Evolutionary conservation across 1,140 invertebrate species (phyloP), one percentile per base, ranked within the genome.

Genomic region (Psilanteris sp.): DNA sequence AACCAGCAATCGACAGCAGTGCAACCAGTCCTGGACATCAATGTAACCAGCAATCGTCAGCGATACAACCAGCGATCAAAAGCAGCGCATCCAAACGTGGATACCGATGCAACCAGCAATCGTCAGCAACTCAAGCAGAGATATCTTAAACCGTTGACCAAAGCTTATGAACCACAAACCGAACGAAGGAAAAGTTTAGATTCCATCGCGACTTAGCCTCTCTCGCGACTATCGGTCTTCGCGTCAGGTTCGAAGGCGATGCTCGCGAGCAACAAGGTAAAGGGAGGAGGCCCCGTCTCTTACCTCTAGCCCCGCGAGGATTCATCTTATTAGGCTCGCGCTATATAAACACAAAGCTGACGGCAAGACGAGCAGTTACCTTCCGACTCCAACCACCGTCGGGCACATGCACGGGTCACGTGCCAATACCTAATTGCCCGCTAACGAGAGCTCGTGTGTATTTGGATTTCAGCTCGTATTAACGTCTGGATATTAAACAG

Each of bases 291-390:
- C 50, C 70, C 77, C 79, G 68, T 73, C 68, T 74, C 67, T 74
- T 76, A 50, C 61, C 59, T 67, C 55, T 71, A 54, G 50, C 62
- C 52, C 50, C 64, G 43, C 76, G 82, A 82, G 84, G 85, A 87
- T 46, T 87, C 84, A 85, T 87, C 87, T 87, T 87, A 88, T 88
- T 88, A 87, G 81, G 77, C 54, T 81, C 77, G 80, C 79, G 81
- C 86, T 89, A 89, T 89, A 89, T 89, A 89, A 89, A 89, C 86
- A 82, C 82, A 83, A 74, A 81, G 78, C 72, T 76, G 68, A 52
- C 79, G 68, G 79, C 73, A 85, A 85, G 73, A 72, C 81, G 80
- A 81, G 79, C 85, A 89, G 87, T 89, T 83, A 84, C 80, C 54
- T 79, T 81, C 80, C 76, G 81, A 82, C 82, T 81, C 75, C 79